Evolutionary conservation across 1,140 invertebrate species (phyloP).

Genomic region (Zaprionus gabonicus): DNA sequence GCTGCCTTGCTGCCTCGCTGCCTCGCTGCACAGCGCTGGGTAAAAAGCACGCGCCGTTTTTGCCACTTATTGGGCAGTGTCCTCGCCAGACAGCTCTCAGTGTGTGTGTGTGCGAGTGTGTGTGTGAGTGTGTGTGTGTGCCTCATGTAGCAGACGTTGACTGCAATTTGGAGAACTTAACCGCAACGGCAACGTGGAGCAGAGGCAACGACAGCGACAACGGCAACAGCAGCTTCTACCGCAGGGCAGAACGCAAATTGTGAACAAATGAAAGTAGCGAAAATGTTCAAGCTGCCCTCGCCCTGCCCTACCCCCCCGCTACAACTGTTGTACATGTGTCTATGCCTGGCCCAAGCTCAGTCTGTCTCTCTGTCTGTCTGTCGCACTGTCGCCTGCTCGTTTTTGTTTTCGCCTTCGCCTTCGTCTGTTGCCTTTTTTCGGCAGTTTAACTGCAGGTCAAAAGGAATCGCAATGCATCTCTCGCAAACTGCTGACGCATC

Average conservation of each 20-base stretch:
- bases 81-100: constrained; percentile 28
- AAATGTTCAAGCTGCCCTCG: constrained; percentile 57
- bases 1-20: constrained; percentile 6
- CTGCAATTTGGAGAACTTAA: constrained; percentile 82
- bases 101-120: constrained; percentile 19
- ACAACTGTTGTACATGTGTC: constrained; percentile 55
- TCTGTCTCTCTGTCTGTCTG: constrained; percentile 12
- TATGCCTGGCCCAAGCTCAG: neutral
- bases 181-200: constrained; percentile 53
- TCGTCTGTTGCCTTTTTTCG: constrained; percentile 53
- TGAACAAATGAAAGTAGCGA: constrained; percentile 81
- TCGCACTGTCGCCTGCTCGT: neutral
- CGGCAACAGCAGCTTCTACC: constrained; percentile 45
- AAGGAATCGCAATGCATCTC: constrained; percentile 64
- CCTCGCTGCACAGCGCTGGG: constrained; percentile 48
- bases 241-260: constrained; percentile 79
- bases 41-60: constrained; percentile 74
- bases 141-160: constrained; percentile 64
- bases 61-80: constrained; percentile 76
- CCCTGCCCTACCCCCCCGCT: neutral
- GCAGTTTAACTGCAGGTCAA: constrained; percentile 75
- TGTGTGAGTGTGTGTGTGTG: constrained; percentile 44
- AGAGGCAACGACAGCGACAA: constrained; percentile 55
- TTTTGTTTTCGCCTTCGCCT: constrained; percentile 11
- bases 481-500: constrained; percentile 57